phyloP scores from a whole-genome alignment of 1,140 invertebrate species.

The Aphidius ervi region DNA sequence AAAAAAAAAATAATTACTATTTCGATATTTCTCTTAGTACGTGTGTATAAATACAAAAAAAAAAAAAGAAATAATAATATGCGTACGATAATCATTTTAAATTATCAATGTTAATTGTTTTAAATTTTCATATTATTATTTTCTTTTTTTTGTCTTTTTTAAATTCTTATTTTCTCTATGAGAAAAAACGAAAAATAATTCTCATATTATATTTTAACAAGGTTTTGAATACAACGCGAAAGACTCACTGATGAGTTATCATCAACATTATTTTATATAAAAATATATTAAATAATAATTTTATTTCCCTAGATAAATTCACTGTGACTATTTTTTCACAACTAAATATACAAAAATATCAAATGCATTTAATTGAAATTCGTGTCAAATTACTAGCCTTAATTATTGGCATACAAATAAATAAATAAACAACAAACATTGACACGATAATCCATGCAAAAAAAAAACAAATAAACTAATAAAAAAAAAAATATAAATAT shows the following conservation, averaged over 20 bases:
- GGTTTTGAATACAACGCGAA: no score
- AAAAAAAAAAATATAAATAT: conserved; percentile 1
- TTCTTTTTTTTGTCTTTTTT: not conserved
- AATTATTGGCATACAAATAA: not conserved
- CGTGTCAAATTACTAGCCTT: not conserved
- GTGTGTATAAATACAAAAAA: not conserved
- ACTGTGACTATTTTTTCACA: no score
- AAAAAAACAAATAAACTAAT: not conserved
- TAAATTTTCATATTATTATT: not conserved
- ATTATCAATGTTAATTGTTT: conserved; percentile 20
- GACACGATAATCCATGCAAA: not conserved
- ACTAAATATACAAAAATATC: not conserved
- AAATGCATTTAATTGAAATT: conserved; percentile 10
- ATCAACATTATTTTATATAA: no score
- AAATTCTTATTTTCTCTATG: not conserved
- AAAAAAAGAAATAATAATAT: conserved; percentile 1
- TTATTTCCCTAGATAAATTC: no score
- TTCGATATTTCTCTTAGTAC: conserved; percentile 16
- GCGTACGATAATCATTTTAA: conserved; percentile 16
- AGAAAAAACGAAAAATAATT: not conserved
- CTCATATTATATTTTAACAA: not conserved
- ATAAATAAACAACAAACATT: not conserved
- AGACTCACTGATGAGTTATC: no score
- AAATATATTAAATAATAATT: no score
- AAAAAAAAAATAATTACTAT: not conserved